Evolutionary conservation across 2,113 vertebrate species (phyloP).

Genomic region (Ciconia maguari): DNA sequence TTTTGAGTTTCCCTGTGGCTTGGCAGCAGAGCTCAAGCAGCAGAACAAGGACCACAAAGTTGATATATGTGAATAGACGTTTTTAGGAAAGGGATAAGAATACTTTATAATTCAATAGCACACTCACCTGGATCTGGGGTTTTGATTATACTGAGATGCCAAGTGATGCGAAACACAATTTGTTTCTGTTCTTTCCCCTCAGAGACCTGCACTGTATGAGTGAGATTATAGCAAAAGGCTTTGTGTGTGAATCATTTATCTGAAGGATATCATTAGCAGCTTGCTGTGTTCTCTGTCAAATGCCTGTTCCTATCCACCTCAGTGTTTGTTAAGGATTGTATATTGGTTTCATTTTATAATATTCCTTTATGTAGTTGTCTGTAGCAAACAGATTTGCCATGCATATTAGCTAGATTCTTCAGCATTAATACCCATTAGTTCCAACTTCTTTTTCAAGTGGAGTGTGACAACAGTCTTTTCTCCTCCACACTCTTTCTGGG

Average conservation of each 20-base stretch:
- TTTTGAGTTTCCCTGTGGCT: background rate
- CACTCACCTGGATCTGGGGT: background rate
- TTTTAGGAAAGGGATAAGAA: background rate
- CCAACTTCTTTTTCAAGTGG: background rate
- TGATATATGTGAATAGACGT: background rate
- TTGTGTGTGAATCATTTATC: background rate
- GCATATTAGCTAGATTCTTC: background rate
- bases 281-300: background rate
- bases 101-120: background rate
- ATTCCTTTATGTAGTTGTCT: background rate
- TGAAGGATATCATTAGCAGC: constrained; percentile 18
- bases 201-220: background rate
- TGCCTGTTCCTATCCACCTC: background rate
- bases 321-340: background rate
- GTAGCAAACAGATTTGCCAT: background rate
- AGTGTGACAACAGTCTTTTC: background rate
- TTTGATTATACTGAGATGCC: constrained; percentile 14
- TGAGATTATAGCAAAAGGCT: background rate
- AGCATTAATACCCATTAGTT: background rate
- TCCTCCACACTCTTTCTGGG: background rate
- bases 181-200: background rate
- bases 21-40: background rate
- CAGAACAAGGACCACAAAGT: background rate
- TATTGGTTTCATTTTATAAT: background rate
- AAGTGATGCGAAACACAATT: background rate